These are phyloP conservation scores for Actenoides hombroni DNA, from an alignment of 2,113 vertebrate genomes.

Conservation along the genomic window DNA sequence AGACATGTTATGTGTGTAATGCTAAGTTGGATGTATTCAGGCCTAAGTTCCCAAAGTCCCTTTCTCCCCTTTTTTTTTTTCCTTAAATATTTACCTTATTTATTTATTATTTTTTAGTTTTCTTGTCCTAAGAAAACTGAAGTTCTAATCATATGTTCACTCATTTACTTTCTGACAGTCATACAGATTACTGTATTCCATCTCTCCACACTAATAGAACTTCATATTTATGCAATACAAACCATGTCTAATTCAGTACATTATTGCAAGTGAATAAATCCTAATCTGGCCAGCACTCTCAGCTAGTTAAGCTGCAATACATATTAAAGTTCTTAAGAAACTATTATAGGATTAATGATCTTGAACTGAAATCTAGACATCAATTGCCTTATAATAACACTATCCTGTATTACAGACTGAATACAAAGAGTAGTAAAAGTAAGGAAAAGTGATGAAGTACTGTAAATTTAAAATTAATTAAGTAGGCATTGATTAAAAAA, in stretches of 20 bases:
- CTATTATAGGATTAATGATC: background rate
- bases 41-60: background rate
- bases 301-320: background rate
- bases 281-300: background rate
- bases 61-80: background rate
- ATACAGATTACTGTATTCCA: background rate
- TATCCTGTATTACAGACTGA: background rate
- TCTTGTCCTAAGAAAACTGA: background rate
- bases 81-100: background rate
- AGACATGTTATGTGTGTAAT: background rate
- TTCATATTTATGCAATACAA: background rate
- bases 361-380: background rate
- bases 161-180: background rate
- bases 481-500: background rate
- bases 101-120: background rate
- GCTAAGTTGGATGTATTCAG: background rate
- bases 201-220: background rate
- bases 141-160: background rate
- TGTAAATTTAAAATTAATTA: background rate
- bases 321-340: background rate
- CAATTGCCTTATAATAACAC: background rate
- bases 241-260: background rate
- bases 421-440: background rate
- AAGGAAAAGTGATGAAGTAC: background rate
- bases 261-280: background rate